Percentiles rank a stretch among this genome's conserved stretches.
Conservation (phyloP, 1,140 invertebrate species). For the Drepana arcuata region DNA sequence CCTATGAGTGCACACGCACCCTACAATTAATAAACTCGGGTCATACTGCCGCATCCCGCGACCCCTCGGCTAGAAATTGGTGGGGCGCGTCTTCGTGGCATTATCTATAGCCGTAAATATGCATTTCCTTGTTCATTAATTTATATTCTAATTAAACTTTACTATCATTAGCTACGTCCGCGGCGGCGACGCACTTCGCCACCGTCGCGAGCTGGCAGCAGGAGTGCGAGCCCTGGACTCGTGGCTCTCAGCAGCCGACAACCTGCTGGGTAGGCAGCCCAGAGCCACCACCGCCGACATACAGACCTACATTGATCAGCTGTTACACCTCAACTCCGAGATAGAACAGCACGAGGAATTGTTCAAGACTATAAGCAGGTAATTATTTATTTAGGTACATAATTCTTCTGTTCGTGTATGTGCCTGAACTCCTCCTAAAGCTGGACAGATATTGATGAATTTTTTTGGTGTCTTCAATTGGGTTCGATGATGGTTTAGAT, state of each 20-base stretch:
- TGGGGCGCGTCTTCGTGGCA: too few species aligned
- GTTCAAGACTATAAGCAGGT: conserved; percentile 81
- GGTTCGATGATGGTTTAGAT: too few species aligned
- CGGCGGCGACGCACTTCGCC: conserved; percentile 87
- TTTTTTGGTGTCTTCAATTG: too few species aligned
- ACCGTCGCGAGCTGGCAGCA: conserved; percentile 84
- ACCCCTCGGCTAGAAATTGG: too few species aligned
- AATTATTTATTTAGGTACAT: too few species aligned
- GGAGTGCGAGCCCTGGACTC: conserved; percentile 83
- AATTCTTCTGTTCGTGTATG: too few species aligned
- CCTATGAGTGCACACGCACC: too few species aligned
- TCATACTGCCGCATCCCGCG: too few species aligned
- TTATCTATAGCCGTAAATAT: background rate
- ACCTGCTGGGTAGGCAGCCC: conserved; percentile 76
- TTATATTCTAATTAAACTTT: background rate
- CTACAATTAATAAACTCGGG: too few species aligned
- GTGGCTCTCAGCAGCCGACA: conserved; percentile 87
- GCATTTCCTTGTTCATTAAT: background rate
- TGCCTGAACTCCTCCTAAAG: too few species aligned
- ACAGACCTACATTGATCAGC: conserved; percentile 82
- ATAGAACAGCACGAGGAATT: conserved; percentile 90
- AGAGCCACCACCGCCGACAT: conserved; percentile 84
- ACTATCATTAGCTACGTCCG: conserved; percentile 79
- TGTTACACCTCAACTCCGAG: conserved; percentile 85
- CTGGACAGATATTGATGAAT: too few species aligned